Percentiles rank a stretch among this genome's conserved stretches.
phyloP scores from a whole-genome alignment of 1,140 invertebrate species.

The Paralvinella palmiformis region DNA sequence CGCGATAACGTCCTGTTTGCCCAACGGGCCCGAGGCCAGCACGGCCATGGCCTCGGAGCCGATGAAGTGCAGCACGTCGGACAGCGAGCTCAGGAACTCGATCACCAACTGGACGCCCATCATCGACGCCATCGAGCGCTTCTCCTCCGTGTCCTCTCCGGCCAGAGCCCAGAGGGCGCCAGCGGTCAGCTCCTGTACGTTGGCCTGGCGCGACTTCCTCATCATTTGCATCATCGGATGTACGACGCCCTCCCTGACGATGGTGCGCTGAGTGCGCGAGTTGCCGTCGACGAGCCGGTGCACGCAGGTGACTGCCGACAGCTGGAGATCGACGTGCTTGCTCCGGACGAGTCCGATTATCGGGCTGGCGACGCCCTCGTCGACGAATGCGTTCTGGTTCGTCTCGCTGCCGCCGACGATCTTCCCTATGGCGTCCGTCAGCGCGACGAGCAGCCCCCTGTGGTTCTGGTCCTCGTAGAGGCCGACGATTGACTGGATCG shows the following conservation, averaged over 20 bases:
- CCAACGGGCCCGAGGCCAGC: conserved; percentile 40
- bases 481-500: conserved; percentile 28
- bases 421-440: conserved; percentile 31
- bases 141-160: conserved; percentile 37
- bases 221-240: conserved; percentile 39
- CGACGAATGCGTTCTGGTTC: conserved; percentile 38
- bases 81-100: conserved; percentile 41
- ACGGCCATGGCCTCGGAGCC: conserved; percentile 45
- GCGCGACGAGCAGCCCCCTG: conserved; percentile 31
- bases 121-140: conserved; percentile 39
- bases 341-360: conserved; percentile 29
- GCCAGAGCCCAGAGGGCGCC: conserved; percentile 47
- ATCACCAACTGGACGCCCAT: conserved; percentile 43
- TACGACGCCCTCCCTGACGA: conserved; percentile 34
- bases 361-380: conserved; percentile 32
- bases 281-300: conserved; percentile 39
- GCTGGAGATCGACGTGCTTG: conserved; percentile 35
- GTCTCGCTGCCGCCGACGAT: conserved; percentile 28
- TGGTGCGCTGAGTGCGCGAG: conserved; percentile 33
- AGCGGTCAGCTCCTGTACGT: conserved; percentile 38
- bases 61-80: conserved; percentile 43
- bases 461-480: conserved; percentile 32
- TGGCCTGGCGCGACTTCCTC: conserved; percentile 23
- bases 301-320: conserved; percentile 41
- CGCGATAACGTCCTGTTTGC: conserved; percentile 37